These are phyloP conservation scores for Thalassoma bifasciatum DNA, from an alignment of 2,113 vertebrate genomes.

Conservation along the genomic window DNA sequence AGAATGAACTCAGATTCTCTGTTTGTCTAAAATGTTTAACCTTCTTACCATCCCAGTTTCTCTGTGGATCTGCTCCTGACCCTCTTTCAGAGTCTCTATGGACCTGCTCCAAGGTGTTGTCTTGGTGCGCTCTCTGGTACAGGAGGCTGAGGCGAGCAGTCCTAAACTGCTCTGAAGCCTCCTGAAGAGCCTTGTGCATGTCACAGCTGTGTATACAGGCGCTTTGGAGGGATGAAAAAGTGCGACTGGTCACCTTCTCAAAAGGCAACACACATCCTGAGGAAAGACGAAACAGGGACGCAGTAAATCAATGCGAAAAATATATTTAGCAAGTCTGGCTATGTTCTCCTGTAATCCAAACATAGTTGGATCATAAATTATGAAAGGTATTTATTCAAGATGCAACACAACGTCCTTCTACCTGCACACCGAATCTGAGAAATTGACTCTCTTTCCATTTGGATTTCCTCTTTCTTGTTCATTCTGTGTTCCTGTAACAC, in stretches of 20 bases:
- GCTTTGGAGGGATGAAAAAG: slow-evolving; percentile 59
- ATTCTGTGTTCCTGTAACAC: slow-evolving; percentile 59
- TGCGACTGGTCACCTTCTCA: slow-evolving; percentile 70
- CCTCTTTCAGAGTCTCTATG: neutral
- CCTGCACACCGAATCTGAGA: slow-evolving; percentile 69
- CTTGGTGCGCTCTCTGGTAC: slow-evolving; percentile 4
- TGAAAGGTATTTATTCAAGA: neutral
- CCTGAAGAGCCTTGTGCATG: slow-evolving; percentile 69
- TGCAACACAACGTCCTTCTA: slow-evolving; percentile 22
- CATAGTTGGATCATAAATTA: neutral
- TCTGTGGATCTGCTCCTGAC: slow-evolving; percentile 15
- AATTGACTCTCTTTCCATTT: slow-evolving; percentile 9
- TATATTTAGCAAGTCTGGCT: too few relatives aligned
- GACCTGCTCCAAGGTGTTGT: neutral
- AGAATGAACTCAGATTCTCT: neutral
- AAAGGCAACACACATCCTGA: slow-evolving; percentile 76
- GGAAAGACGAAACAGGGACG: neutral
- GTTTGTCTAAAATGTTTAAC: slow-evolving; percentile 1
- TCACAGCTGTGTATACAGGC: slow-evolving; percentile 69
- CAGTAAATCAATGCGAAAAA: neutral
- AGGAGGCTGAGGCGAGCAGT: slow-evolving; percentile 5
- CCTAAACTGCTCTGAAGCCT: slow-evolving; percentile 64
- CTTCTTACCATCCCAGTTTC: slow-evolving; percentile 32
- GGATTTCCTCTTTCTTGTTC: slow-evolving; percentile 8
- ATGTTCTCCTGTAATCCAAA: neutral